Base-by-base conservation (phyloP, 2,113 vertebrate genomes). In the Calidris pugnax region DNA sequence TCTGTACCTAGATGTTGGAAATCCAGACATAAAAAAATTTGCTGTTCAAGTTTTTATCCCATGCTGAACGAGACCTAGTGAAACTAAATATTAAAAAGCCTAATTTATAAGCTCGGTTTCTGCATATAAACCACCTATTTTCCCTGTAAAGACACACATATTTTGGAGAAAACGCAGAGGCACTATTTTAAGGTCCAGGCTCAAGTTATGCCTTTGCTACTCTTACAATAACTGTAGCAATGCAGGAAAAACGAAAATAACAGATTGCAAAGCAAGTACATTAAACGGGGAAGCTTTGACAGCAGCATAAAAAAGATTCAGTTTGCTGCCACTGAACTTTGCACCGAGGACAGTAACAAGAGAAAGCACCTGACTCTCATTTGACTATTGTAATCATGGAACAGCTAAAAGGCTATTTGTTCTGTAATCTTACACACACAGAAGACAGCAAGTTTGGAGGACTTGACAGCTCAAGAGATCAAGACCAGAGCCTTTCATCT, bases 381-480 rank as follows among this genome's bases (percentile, higher is more conserved):
- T 85, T 95, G 85, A 93, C 92, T 91, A 51, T 8, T 37, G 75
- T 51, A 75, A 92, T 72, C 89, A 67, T 2, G 28, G 74, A 82
- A 39, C 39, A 89, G 81, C 94, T 95, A 94, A 92, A 96, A 91
- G 78, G 56, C 77, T 74, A 85, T 95, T 96, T 95, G 86, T 97
- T 81, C 89, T 76, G 24, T 75, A 85, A 73, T 74, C 89, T 91
- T 51, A 89, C 62, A 92, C 63, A 82, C 5, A 63, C 23, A 85
- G 37, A 92, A 95, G 81, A 93, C 84, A 89, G 77, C 47, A 82
- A 95, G 84, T 92, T 95, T 43, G 91, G 74, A 91, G 87, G 80
- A 93, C 89, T 17, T 48, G 80, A 95, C 88, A 92, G 96, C 93
- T 90, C 96, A 96, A 89, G 87, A 95, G 87, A 95, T 93, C 91